Evolutionary conservation across 2,113 vertebrate species (phyloP), one percentile per base, ranked within the genome.

Genomic region (Aviceda subcristata): DNA sequence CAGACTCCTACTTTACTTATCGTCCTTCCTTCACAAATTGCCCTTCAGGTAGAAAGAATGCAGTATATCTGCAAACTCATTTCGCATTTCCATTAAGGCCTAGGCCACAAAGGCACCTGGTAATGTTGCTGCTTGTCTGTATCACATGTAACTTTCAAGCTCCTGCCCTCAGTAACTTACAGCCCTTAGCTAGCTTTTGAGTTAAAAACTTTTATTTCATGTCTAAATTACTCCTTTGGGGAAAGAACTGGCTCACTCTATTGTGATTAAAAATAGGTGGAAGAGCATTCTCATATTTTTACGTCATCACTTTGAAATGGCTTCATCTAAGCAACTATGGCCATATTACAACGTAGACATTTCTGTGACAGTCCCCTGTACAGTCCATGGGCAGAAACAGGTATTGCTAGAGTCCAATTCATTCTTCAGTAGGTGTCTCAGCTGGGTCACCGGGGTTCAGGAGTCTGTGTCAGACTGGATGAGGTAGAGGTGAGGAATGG

Each of bases 61-160:
- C 45, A 84, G 9, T n/a, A 38, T 39, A 45, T 69, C 50, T 87
- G 20, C 21, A 81, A 77, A 57, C 4, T 62, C 19, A 45, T 48
- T 92, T 66, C 90, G 13, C 21, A 2, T 71, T 94, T 81, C 38
- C 9, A 11, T 66, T 69, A 53, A 62, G 5, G 34, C 34, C 30
- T 46, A 83, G 68, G 84, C 5, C 6, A 51, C 29, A 69, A 84
- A 18, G 36, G 8, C 3, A 51, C 14, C 62, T 48, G 13, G 10
- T 38, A 59, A 66, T 43, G 45, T 32, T 0, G 0, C 15, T 78
- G 15, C 36, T 74, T 26, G 12, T 38, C 59, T 74, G 8, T 24
- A 51, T 32, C 13, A 46, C 12, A 26, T 6, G 21, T 21, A 80
- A 51, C 36, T 62, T 62, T 74, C 26, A 74, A 51, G 66, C 38